phyloP scores from a whole-genome alignment of 2,797 vertebrate genomes.

The Manis crassicaudata region DNA sequence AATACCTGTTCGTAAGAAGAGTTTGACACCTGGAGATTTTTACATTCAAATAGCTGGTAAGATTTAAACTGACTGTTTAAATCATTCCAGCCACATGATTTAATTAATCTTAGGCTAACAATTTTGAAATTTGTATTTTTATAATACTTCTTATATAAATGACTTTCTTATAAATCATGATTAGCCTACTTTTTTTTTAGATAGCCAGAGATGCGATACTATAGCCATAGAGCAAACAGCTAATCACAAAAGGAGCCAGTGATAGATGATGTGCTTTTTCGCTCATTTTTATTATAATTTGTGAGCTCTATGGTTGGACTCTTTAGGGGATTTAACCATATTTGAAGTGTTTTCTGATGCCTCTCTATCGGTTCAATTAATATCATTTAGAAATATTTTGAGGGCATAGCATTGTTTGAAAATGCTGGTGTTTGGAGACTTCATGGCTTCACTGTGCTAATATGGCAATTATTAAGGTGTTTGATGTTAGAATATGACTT shows the following conservation, averaged over 20 bases:
- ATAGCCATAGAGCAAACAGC: constrained; percentile 72
- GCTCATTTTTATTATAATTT: not conserved
- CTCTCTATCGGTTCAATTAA: not conserved
- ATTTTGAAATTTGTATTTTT: constrained; percentile 23
- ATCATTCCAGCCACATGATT: not conserved
- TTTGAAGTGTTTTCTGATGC: not conserved
- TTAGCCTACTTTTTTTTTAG: constrained; percentile 41
- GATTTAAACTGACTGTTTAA: constrained; percentile 40
- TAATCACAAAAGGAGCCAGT: not conserved
- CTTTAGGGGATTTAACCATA: not conserved
- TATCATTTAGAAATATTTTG: constrained; percentile 28
- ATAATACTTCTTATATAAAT: not conserved
- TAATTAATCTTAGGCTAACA: not conserved
- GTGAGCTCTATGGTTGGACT: not conserved
- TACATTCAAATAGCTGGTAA: constrained; percentile 11
- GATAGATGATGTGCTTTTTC: not conserved
- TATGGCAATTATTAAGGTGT: constrained; percentile 75
- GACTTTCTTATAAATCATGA: not conserved
- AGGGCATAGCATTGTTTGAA: constrained; percentile 41
- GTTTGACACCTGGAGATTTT: constrained; percentile 14
- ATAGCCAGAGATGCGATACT: constrained; percentile 14
- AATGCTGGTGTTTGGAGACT: constrained; percentile 45
- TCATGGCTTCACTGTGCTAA: constrained; percentile 66
- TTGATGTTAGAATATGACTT: constrained; percentile 78
- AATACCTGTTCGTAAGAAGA: not conserved